These are phyloP conservation scores for Pectinophora gossypiella DNA, from an alignment of 1,140 invertebrate genomes.

Conservation along the genomic window DNA sequence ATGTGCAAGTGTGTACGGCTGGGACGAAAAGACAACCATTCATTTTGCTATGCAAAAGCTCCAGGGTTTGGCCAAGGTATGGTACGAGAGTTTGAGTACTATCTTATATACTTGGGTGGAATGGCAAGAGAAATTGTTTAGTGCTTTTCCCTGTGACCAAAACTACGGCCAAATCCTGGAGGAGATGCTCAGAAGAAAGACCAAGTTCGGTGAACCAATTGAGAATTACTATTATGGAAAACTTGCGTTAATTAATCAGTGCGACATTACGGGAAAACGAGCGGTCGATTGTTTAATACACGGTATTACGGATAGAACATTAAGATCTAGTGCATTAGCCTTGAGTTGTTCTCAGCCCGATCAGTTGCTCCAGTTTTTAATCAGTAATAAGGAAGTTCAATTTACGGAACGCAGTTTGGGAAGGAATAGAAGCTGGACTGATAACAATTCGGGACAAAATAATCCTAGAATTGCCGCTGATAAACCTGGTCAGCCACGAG, in stretches of 20 bases:
- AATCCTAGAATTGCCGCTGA: not conserved
- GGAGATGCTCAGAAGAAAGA: constrained; percentile 1
- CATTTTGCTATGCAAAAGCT: constrained; percentile 23
- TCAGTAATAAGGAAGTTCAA: constrained; percentile 5
- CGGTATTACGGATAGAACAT: constrained; percentile 13
- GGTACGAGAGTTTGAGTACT: constrained; percentile 16
- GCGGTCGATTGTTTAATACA: constrained; percentile 17
- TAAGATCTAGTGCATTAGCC: constrained; percentile 12
- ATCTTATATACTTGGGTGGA: constrained; percentile 14
- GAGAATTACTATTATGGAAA: constrained; percentile 1
- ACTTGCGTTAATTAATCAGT: constrained; percentile 6
- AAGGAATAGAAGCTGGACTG: not conserved
- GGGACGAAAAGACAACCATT: constrained; percentile 18
- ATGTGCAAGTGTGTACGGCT: constrained; percentile 18
- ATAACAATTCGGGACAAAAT: not conserved
- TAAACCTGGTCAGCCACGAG: not conserved
- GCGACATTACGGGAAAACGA: constrained; percentile 9
- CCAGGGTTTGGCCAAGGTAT: constrained; percentile 18
- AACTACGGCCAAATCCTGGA: constrained; percentile 3
- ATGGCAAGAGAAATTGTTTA: constrained; percentile 12
- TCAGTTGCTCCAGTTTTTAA: constrained; percentile 10
- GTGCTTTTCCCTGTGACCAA: not conserved
- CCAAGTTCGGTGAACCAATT: not conserved
- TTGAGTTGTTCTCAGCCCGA: constrained; percentile 9
- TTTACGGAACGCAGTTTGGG: not conserved